A percentile compares a stretch with the other conserved stretches of the same genome.
Evolutionary conservation across 1,140 invertebrate species (phyloP).

Genomic region (Drosophila subobscura): DNA sequence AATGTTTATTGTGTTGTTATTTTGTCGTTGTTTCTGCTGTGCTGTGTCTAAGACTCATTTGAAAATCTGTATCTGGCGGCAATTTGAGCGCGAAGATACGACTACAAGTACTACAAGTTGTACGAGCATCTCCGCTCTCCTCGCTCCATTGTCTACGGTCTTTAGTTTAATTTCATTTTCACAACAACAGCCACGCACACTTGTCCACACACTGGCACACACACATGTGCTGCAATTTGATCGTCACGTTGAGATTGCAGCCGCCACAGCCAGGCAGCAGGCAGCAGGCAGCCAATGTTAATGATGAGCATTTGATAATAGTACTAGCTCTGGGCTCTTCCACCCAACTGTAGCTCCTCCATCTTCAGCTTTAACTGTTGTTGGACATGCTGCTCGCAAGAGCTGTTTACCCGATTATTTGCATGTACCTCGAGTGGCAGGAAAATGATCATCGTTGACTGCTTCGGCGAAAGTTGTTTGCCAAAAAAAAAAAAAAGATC

Average conservation of each 20-base stretch:
- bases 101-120: constrained; percentile 1
- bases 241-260: constrained; percentile 65
- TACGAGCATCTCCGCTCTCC: constrained; percentile 1
- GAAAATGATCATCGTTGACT: constrained; percentile 48
- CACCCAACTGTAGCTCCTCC: neutral
- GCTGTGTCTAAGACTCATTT: constrained; percentile 66
- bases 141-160: constrained; percentile 57
- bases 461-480: constrained; percentile 50
- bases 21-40: constrained; percentile 10
- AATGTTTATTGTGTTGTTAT: constrained; percentile 47
- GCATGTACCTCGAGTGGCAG: constrained; percentile 51
- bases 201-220: constrained; percentile 70
- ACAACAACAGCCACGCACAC: constrained; percentile 55
- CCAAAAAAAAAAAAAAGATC: neutral
- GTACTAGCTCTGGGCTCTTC: constrained; percentile 14
- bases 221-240: constrained; percentile 76
- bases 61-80: constrained; percentile 73
- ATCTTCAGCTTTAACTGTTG: constrained; percentile 38
- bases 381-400: constrained; percentile 47
- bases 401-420: constrained; percentile 58
- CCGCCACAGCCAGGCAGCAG: constrained; percentile 3
- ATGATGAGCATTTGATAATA: constrained; percentile 80
- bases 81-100: constrained; percentile 62
- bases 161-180: constrained; percentile 78
- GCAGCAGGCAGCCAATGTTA: constrained; percentile 63